These are phyloP conservation scores for Enteromius mattozi DNA, from an alignment of 2,797 vertebrate species.

Conservation along the genomic window DNA sequence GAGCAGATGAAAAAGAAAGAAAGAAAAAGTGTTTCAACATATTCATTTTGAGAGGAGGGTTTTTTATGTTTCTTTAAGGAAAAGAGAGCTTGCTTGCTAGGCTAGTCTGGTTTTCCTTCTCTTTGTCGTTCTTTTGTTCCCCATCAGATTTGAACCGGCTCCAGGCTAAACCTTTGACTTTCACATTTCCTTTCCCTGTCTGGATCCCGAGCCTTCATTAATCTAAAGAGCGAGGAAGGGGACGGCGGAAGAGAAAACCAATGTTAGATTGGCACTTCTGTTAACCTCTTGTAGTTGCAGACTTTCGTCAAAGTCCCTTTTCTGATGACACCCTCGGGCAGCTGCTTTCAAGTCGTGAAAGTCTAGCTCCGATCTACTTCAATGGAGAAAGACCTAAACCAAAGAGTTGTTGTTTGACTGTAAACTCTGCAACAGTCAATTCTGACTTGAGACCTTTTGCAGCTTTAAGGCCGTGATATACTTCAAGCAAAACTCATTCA, in stretches of 20 bases:
- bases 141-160: slow-evolving; percentile 22
- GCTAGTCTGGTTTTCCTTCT: slow-evolving; percentile 44
- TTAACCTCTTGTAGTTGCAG: slow-evolving; percentile 24
- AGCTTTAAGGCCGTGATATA: slow-evolving; percentile 18
- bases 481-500: background rate
- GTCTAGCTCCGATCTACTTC: background rate
- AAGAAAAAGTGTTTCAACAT: slow-evolving; percentile 65
- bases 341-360: background rate
- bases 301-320: background rate
- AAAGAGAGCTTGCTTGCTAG: slow-evolving; percentile 46
- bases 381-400: slow-evolving; percentile 7
- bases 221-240: slow-evolving; percentile 38
- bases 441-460: slow-evolving; percentile 47
- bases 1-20: slow-evolving; percentile 57
- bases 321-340: background rate
- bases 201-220: slow-evolving; percentile 41
- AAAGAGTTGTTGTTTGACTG: background rate
- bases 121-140: slow-evolving; percentile 21
- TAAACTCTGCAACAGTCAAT: background rate
- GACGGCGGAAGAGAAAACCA: slow-evolving; percentile 17
- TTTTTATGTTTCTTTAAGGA: slow-evolving; percentile 32
- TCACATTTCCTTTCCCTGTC: slow-evolving; percentile 51
- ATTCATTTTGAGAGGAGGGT: slow-evolving; percentile 25
- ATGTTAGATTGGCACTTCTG: slow-evolving; percentile 51
- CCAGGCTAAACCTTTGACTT: slow-evolving; percentile 57